These are phyloP conservation scores for Fragariocoptes setiger DNA, from an alignment of 1,140 invertebrate genomes.

Conservation along the genomic window DNA sequence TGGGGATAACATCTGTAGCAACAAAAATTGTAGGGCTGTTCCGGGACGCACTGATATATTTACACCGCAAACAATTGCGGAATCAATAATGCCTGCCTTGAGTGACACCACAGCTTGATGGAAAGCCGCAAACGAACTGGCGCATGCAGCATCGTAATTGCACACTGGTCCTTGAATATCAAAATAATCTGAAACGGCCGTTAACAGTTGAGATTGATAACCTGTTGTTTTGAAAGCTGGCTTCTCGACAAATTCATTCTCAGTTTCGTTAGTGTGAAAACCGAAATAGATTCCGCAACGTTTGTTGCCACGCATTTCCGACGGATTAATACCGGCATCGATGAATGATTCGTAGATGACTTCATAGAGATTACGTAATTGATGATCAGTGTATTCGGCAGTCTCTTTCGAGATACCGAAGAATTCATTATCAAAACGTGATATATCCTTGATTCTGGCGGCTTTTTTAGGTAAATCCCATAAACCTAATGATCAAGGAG, in stretches of 20 bases:
- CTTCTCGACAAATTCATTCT: background rate
- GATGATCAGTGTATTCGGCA: conserved; percentile 73
- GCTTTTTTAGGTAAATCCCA: conserved; percentile 46
- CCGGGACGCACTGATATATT: conserved; percentile 55
- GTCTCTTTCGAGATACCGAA: conserved; percentile 69
- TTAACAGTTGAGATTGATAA: background rate
- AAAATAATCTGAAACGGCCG: background rate
- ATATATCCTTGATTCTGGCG: conserved; percentile 61
- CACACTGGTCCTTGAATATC: background rate
- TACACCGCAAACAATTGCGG: conserved; percentile 52
- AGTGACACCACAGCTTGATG: background rate
- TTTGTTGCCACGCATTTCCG: conserved; percentile 40
- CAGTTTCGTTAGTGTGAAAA: background rate
- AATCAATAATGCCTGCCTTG: conserved; percentile 41
- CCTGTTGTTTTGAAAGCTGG: background rate
- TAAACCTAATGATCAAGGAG: too few relatives aligned
- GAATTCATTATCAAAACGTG: conserved; percentile 56
- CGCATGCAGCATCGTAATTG: background rate
- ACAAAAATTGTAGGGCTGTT: conserved; percentile 45
- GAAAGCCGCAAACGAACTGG: background rate
- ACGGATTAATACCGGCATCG: conserved; percentile 33
- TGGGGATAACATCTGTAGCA: conserved; percentile 5
- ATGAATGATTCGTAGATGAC: conserved; percentile 69
- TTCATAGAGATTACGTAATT: conserved; percentile 58
- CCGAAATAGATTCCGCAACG: conserved; percentile 17